A percentile compares a stretch with the other conserved stretches of the same genome.
Conservation (phyloP, 2,797 vertebrate species). For the Danio choprae region DNA sequence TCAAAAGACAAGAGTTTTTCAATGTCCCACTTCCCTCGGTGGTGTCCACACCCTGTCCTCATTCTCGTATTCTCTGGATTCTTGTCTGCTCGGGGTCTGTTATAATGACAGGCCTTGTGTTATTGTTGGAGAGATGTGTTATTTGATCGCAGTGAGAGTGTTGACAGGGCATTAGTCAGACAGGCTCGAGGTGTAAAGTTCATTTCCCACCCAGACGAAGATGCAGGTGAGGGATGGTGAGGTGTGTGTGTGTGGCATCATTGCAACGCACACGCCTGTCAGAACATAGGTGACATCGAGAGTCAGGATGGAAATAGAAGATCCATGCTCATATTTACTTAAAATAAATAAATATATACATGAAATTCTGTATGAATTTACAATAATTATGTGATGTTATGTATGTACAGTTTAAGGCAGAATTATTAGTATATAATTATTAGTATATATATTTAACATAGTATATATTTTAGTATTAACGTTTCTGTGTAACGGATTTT, state of each 20-base stretch:
- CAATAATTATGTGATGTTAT: too few relatives aligned
- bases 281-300: background rate
- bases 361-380: too few relatives aligned
- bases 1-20: background rate
- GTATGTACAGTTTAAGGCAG: too few relatives aligned
- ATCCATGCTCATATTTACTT: background rate
- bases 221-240: background rate
- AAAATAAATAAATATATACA: too few relatives aligned
- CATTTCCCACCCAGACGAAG: conserved; percentile 22
- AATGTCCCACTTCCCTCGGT: conserved; percentile 18
- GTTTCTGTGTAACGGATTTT: too few relatives aligned
- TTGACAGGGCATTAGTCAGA: conserved; percentile 58
- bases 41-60: conserved; percentile 13
- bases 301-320: background rate
- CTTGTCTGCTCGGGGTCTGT: conserved; percentile 22
- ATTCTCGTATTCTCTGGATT: conserved; percentile 16
- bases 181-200: conserved; percentile 43
- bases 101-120: conserved; percentile 48
- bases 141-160: conserved; percentile 47
- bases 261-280: background rate
- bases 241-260: conserved; percentile 4
- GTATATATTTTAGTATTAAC: too few relatives aligned
- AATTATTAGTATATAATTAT: too few relatives aligned
- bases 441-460: too few relatives aligned
- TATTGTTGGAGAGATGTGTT: conserved; percentile 49